A percentile compares a stretch with the other conserved stretches of the same genome.
Evolutionary conservation across 2,113 vertebrate species (phyloP).

Genomic region (Garra rufa): DNA sequence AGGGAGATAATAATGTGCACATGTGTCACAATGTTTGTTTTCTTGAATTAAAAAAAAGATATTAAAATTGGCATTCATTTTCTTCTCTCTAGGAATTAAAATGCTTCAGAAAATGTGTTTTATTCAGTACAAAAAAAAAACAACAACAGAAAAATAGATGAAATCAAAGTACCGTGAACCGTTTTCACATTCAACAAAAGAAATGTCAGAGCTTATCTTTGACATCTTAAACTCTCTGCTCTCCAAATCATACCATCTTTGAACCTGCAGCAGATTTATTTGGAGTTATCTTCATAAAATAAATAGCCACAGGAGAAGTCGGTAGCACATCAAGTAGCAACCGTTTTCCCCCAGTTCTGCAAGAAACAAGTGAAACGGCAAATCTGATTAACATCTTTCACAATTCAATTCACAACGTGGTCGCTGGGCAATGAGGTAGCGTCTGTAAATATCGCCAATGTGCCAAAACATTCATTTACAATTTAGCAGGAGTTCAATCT

Average conservation of each 20-base stretch:
- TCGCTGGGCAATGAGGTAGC: slow-evolving; percentile 28
- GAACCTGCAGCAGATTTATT: slow-evolving; percentile 41
- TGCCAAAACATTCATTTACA: slow-evolving; percentile 51
- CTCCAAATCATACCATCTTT: slow-evolving; percentile 45
- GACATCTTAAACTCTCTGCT: slow-evolving; percentile 37
- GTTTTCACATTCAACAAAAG: neutral
- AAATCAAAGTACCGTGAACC: slow-evolving; percentile 5
- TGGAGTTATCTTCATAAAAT: slow-evolving; percentile 19
- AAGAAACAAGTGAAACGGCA: slow-evolving; percentile 46
- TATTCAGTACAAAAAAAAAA: neutral
- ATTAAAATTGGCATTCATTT: neutral
- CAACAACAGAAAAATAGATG: neutral
- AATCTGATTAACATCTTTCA: slow-evolving; percentile 46
- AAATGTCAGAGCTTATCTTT: slow-evolving; percentile 34
- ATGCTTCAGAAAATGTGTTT: neutral
- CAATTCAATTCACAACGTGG: slow-evolving; percentile 29
- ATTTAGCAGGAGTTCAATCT: slow-evolving; percentile 42
- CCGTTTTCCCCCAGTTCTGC: slow-evolving; percentile 17
- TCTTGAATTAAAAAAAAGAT: neutral
- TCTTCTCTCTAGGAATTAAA: neutral
- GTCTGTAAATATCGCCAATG: slow-evolving; percentile 36
- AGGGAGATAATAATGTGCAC: neutral
- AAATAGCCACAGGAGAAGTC: slow-evolving; percentile 32
- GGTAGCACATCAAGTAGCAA: slow-evolving; percentile 10
- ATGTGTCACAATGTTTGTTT: neutral